Conservation (phyloP, 2,797 vertebrate genomes). For the Sciurus carolinensis region DNA sequence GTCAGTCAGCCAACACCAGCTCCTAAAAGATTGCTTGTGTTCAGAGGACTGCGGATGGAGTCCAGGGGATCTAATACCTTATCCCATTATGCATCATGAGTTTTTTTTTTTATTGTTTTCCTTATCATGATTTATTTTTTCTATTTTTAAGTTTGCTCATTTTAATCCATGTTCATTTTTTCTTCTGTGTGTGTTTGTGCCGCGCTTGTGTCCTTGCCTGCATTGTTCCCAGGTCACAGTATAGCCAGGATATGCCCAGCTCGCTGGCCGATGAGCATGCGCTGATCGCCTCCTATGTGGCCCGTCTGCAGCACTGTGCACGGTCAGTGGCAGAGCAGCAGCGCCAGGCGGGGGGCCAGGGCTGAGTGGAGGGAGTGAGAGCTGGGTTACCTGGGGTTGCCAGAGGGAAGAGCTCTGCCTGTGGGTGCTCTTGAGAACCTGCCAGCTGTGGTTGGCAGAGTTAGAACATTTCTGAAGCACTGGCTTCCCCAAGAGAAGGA, state of each 20-base stretch:
- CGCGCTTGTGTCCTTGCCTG: slow-evolving; percentile 90
- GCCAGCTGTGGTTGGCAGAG: slow-evolving; percentile 61
- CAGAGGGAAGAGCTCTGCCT: slow-evolving; percentile 7
- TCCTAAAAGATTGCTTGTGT: slow-evolving; percentile 2
- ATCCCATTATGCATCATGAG: slow-evolving; percentile 61
- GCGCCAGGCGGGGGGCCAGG: background rate
- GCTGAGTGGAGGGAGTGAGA: slow-evolving; percentile 46
- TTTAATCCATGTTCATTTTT: slow-evolving; percentile 68
- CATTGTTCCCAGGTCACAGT: slow-evolving; percentile 89
- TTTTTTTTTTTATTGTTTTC: slow-evolving; percentile 63
- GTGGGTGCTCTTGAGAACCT: slow-evolving; percentile 53
- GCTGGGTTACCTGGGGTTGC: background rate
- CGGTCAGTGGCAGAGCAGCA: slow-evolving; percentile 90
- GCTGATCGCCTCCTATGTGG: slow-evolving; percentile 95
- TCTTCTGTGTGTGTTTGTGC: slow-evolving; percentile 74
- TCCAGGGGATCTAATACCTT: background rate
- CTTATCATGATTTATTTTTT: slow-evolving; percentile 66
- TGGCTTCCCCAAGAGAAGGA: slow-evolving; percentile 52
- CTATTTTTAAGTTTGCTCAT: slow-evolving; percentile 69
- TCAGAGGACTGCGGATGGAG: background rate
- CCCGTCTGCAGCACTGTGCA: slow-evolving; percentile 92
- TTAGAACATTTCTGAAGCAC: slow-evolving; percentile 43
- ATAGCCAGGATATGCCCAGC: slow-evolving; percentile 87
- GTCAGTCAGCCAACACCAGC: background rate
- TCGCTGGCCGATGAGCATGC: slow-evolving; percentile 94